Evolutionary conservation across 2,113 vertebrate species (phyloP), one percentile per base, ranked within the genome.

Genomic region (Phocoena sinus): DNA sequence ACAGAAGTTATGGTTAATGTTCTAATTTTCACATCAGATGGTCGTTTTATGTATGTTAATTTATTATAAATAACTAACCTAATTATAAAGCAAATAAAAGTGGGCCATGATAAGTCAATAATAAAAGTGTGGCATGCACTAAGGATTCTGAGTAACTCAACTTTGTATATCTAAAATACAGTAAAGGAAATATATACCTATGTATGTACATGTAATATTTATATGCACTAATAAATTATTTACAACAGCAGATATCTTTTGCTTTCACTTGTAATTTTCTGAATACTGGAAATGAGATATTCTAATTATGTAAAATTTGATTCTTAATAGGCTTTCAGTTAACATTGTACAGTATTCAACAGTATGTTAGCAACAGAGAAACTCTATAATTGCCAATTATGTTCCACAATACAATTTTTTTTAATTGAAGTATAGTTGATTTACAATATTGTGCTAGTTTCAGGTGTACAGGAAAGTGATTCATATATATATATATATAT

Each of bases 191-290:
- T 31, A 92, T 3, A n/a, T 33, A 23, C 62, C 36, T 88, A 73
- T 41, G 7, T 77, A 36, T 31, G 2, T 31, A 33, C 65, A 83
- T 31, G 3, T 62, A 74, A 73, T 38, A 14, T 47, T 91, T 12
- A 63, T 38, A 63, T 38, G 41, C 5, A 94, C 44, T 56, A 95
- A 74, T 28, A 89, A 28, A 71, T 82, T 71, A 89, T 67, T 47
- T 86, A 96, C 2, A 85, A 38, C 36, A 89, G 13, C 60, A 89
- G 28, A 84, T 3, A 56, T 83, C 5, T 68, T 89, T 71, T 41
- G 20, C n/a, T 91, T 94, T 94, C n/a, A 96, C 38, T 91, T 94
- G 6, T 56, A 89, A 53, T 56, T 73, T 91, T 60, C 38, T 92
- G n/a, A 92, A 94, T 92, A 84, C 31, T 86, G 26, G 76, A 76